A percentile compares a stretch with the other conserved stretches of the same genome.
Evolutionary conservation across 2,797 vertebrate species (phyloP).

Genomic region (Natrix natrix): DNA sequence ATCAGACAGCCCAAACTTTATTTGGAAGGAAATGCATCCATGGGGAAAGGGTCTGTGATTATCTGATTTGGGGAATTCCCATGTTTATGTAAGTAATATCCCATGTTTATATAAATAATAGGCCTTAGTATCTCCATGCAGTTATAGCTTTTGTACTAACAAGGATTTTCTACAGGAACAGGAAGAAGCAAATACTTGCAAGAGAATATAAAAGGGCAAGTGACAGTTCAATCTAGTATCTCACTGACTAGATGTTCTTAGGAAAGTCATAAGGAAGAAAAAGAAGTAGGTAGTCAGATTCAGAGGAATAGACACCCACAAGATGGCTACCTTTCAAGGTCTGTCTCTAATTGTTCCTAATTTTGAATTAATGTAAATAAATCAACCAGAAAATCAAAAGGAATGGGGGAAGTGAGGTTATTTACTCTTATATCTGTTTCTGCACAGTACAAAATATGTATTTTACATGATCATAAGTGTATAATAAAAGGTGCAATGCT

Average conservation of each 20-base stretch:
- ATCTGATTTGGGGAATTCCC: slow-evolving; percentile 29
- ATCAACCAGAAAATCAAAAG: slow-evolving; percentile 49
- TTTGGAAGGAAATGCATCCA: neutral
- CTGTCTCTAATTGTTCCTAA: slow-evolving; percentile 36
- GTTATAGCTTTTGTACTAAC: slow-evolving; percentile 33
- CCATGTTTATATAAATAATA: slow-evolving; percentile 27
- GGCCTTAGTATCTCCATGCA: slow-evolving; percentile 28
- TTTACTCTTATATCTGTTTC: neutral
- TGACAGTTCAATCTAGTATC: slow-evolving; percentile 6
- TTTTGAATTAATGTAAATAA: slow-evolving; percentile 59
- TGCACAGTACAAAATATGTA: neutral
- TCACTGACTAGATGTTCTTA: slow-evolving; percentile 33
- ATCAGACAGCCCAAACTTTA: neutral
- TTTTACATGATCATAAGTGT: neutral
- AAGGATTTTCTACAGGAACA: slow-evolving; percentile 46
- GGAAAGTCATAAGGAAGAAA: slow-evolving; percentile 29
- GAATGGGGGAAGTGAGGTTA: neutral
- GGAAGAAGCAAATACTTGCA: slow-evolving; percentile 46
- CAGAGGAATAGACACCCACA: slow-evolving; percentile 42
- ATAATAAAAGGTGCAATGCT: neutral
- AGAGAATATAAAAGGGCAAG: neutral
- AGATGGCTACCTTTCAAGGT: slow-evolving; percentile 67
- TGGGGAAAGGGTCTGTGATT: slow-evolving; percentile 40
- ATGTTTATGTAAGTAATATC: slow-evolving; percentile 35
- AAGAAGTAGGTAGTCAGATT: slow-evolving; percentile 7